Evolutionary conservation across 2,113 vertebrate species (phyloP), one percentile per base, ranked within the genome.

Genomic region (Atractosteus spatula): DNA sequence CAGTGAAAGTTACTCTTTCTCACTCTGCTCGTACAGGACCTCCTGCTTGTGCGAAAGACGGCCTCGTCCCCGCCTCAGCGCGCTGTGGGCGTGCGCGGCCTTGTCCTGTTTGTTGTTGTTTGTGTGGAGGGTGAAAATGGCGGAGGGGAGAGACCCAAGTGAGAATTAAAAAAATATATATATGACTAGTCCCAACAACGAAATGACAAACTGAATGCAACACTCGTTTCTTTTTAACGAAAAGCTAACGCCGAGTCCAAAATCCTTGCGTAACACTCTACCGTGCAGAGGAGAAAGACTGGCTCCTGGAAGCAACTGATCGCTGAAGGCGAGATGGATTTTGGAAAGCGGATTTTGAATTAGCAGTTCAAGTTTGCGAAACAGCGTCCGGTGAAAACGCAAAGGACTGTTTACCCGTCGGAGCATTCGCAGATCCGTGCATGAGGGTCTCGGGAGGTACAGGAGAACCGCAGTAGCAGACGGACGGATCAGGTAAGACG

Each of bases 61-160:
- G 47, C 5, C 47, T 5, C 47, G 47, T 10, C 10, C 47, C 47
- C 47, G 47, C 47, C 47, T 51, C 5, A 51, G 47, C 29, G 29
- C 47, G 47, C 47, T 93, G 71, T 97, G 83, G 96, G 3, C 13
- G 85, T 62, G 82, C 80, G 75, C 86, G 78, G 69, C 43, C 79
- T 83, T 80, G 70, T 78, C 81, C 87, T 92, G 89, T 92, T 92
- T 92, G 88, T 91, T 92, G 91, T 90, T 91, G 89, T 91, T 79
- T 78, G 59, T 76, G 85, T 29, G 47, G 83, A 88, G 83, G 79
- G 84, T 89, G 89, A 87, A 92, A 91, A 92, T 92, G 91, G 91
- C 91, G 91, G 88, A 89, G 91, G 83, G 83, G 84, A 79, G 86
- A 87, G 85, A 90, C 77, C 83, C 78, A 75, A 79, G 82, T 81